phyloP scores from a whole-genome alignment of 2,888 invertebrate genomes.

The Crematogaster levior region DNA sequence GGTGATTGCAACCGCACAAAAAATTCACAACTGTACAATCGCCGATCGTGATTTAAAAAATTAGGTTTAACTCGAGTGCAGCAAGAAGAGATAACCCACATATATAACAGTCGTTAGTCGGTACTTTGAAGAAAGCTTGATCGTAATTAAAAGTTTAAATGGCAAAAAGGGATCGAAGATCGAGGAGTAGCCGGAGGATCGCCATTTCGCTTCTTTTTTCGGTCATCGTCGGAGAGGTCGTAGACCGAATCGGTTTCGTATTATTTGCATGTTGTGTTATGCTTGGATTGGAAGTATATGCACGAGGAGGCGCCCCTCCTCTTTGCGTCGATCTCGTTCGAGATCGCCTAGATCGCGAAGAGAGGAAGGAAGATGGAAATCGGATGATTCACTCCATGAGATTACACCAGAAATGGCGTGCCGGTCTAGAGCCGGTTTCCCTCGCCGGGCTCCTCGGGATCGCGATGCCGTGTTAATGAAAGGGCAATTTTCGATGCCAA shows the following conservation, averaged over 20 bases:
- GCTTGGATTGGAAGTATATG: neutral
- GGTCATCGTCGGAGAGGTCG: constrained; percentile 10
- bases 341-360: constrained; percentile 19
- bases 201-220: neutral
- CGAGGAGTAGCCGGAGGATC: neutral
- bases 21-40: neutral
- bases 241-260: constrained; percentile 21
- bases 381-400: constrained; percentile 32
- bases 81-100: neutral
- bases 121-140: constrained; percentile 10
- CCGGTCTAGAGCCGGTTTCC: constrained; percentile 23
- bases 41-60: constrained; percentile 16
- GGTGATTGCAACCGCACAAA: neutral
- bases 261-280: constrained; percentile 29
- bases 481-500: constrained; percentile 75
- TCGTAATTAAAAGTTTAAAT: constrained; percentile 11
- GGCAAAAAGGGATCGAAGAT: neutral
- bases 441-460: constrained; percentile 4
- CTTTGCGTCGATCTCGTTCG: constrained; percentile 1
- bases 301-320: neutral
- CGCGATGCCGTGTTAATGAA: constrained; percentile 71
- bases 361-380: constrained; percentile 23
- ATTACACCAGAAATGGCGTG: constrained; percentile 45
- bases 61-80: neutral
- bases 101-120: constrained; percentile 8